Percentiles rank a stretch among this genome's conserved stretches.
These are phyloP conservation scores for Paedocypris sp. DNA, from an alignment of 2,113 vertebrate species.

Conservation along the genomic window DNA sequence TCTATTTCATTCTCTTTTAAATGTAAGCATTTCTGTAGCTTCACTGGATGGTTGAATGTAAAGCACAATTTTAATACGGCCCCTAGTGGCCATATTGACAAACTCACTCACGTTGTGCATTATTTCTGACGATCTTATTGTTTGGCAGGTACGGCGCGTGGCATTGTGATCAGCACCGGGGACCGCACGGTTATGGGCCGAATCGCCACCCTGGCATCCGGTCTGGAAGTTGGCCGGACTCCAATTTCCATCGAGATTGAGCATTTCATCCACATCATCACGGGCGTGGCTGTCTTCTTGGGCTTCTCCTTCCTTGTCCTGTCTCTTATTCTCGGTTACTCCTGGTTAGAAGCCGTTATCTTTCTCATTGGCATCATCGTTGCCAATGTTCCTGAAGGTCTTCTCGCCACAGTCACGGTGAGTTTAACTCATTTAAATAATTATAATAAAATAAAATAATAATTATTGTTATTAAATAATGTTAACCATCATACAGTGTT, in stretches of 20 bases:
- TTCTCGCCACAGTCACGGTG: conserved; percentile 69
- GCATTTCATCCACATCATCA: conserved; percentile 72
- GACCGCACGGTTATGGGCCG: conserved; percentile 69
- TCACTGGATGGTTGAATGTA: no score
- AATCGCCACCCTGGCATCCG: conserved; percentile 66
- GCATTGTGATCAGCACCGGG: conserved; percentile 61
- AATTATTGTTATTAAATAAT: no score
- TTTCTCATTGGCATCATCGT: conserved; percentile 74
- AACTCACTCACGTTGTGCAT: no score
- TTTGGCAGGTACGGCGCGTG: conserved; percentile 68
- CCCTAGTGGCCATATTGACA: no score
- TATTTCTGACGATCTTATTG: no score
- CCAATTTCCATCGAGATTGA: conserved; percentile 67
- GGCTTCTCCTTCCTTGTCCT: conserved; percentile 63
- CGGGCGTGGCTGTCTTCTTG: conserved; percentile 64
- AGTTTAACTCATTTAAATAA: no score
- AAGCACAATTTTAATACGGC: no score
- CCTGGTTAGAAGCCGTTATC: conserved; percentile 67
- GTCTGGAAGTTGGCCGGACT: conserved; percentile 65
- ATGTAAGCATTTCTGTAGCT: no score
- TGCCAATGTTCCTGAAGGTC: conserved; percentile 68
- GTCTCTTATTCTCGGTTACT: conserved; percentile 59
- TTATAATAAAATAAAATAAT: no score
- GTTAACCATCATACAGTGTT: no score
- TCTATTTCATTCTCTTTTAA: no score